Conservation (phyloP, 2,113 vertebrate species). For the Electrona antarctica region DNA sequence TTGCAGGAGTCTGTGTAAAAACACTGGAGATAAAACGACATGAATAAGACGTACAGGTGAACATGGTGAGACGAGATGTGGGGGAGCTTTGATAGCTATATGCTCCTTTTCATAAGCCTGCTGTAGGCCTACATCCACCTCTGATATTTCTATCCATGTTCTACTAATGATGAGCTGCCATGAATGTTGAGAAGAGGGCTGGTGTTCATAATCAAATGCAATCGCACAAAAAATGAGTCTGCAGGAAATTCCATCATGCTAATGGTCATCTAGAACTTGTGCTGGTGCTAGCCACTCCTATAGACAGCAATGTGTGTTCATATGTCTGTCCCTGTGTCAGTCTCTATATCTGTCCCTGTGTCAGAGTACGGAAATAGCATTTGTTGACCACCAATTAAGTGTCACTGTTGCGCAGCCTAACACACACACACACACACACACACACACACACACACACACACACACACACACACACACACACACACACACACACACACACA, state of each 20-base stretch:
- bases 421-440: too few relatives aligned
- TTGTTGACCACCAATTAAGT: too few relatives aligned
- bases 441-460: too few relatives aligned
- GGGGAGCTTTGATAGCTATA: slow-evolving; percentile 9
- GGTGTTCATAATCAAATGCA: slow-evolving; percentile 24
- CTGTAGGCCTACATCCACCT: slow-evolving; percentile 26
- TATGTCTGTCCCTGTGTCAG: too few relatives aligned
- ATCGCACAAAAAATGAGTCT: slow-evolving; percentile 37
- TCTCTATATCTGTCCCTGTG: too few relatives aligned
- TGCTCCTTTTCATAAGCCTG: slow-evolving; percentile 11
- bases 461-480: too few relatives aligned
- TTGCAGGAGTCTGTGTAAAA: not conserved
- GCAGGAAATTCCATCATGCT: slow-evolving; percentile 26
- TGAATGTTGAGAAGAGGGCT: slow-evolving; percentile 43
- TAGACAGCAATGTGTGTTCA: too few relatives aligned
- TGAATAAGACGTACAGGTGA: not conserved
- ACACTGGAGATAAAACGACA: not conserved
- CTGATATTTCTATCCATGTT: slow-evolving; percentile 34
- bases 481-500: too few relatives aligned
- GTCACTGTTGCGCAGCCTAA: too few relatives aligned
- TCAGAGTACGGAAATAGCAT: too few relatives aligned
- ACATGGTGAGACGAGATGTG: not conserved
- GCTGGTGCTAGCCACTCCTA: too few relatives aligned
- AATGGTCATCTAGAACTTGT: slow-evolving; percentile 23
- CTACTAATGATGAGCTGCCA: slow-evolving; percentile 38